phyloP scores from a whole-genome alignment of 2,113 vertebrate genomes.

The Bubo blakistoni region DNA sequence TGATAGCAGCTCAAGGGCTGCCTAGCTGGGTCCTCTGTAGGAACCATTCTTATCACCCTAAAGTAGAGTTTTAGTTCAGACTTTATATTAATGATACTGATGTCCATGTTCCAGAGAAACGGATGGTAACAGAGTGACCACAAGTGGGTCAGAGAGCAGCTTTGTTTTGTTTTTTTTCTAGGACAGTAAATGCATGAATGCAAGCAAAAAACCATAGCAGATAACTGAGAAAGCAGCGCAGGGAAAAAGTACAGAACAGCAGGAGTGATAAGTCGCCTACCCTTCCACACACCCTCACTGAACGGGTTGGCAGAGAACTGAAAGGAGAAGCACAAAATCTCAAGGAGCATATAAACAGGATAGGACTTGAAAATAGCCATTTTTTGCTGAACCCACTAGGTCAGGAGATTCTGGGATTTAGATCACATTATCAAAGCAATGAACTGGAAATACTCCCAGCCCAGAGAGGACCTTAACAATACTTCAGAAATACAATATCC shows the following conservation, averaged over 20 bases:
- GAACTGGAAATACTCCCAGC: background rate
- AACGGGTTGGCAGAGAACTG: rapidly evolving
- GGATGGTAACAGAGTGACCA: background rate
- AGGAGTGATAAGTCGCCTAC: background rate
- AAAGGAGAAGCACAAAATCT: background rate
- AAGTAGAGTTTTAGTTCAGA: background rate
- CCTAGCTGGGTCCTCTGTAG: background rate
- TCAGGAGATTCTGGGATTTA: background rate
- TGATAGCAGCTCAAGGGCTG: background rate
- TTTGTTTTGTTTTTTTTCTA: background rate
- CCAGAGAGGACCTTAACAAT: background rate
- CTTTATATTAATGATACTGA: background rate
- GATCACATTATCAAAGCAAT: background rate
- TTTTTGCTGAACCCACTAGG: background rate
- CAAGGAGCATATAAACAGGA: background rate
- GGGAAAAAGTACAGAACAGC: background rate
- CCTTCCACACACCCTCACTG: background rate
- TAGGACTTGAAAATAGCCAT: background rate
- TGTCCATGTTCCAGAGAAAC: background rate
- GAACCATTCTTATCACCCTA: background rate
- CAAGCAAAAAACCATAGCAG: background rate
- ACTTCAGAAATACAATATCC: background rate
- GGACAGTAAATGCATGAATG: background rate
- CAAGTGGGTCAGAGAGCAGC: background rate
- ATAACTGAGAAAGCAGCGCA: background rate